Evolutionary conservation across 2,113 vertebrate genomes (phyloP), one percentile per base, ranked within the genome.

Genomic region (Aptenodytes forsteri): DNA sequence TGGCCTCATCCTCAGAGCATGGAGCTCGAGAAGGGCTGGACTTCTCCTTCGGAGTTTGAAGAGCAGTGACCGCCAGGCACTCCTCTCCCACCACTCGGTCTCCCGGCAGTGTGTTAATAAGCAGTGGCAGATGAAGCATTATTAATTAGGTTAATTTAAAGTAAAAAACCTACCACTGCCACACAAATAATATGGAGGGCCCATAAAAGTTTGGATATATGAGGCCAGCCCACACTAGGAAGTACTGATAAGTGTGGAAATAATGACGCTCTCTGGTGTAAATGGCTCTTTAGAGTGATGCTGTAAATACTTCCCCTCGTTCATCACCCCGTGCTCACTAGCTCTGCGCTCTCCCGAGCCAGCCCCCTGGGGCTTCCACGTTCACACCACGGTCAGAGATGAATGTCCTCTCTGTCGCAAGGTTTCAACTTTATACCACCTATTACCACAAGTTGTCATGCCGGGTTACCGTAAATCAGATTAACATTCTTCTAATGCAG

Each of bases 101-200:
- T 83, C 66, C 44, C 1, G 1, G 20, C 40, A 65, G 17, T 3
- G 6, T 20, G 9, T 82, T 93, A 91, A 93, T 56, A 83, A 90
- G 29, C 73, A 29, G 25, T n/a, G 29, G 61, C 40, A 93, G 71
- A 85, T 22, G 21, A 94, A 83, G 36, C 22, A 22, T 56, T 89
- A 90, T 90, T 83, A 97, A 96, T 77, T 89, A 44, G 16, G 38
- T 34, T 71, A 44, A 70, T 91, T 92, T 90, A 83, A 90, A 93
- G 34, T 16, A 79, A 96, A 94, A 92, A 84, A 12, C 1, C 18
- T 36, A 40, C 30, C 3, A 2, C 36, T 80, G 85, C 22, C 75
- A 54, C 29, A 79, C 58, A 73, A 83, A 70, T 87, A 93, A 93
- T 70, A 70, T 1, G 3, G n/a, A 77, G 5, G 20, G 29, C 4